phyloP scores from a whole-genome alignment of 2,888 invertebrate species.

The Pristionchus mayeri region DNA sequence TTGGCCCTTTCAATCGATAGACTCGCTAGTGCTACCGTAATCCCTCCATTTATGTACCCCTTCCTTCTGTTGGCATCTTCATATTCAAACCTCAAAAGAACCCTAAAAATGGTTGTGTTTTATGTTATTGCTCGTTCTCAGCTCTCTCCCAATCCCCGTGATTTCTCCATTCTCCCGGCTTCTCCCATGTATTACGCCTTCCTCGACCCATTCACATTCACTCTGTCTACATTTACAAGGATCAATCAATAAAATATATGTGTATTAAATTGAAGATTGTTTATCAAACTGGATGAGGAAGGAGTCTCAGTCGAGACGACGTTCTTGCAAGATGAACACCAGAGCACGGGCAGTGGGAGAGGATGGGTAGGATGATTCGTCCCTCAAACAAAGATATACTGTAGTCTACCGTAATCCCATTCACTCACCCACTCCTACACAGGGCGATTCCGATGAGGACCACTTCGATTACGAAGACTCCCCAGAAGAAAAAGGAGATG shows the following conservation, averaged over 20 bases:
- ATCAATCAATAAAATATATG: background rate
- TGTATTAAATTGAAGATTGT: background rate
- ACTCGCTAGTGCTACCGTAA: conserved; percentile 41
- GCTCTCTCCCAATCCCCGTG: background rate
- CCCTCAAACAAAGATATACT: background rate
- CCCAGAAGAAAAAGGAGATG: conserved; percentile 24
- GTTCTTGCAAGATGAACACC: background rate
- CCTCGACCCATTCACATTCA: background rate
- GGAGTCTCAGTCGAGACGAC: background rate
- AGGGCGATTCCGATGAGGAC: conserved; percentile 9
- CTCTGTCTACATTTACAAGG: background rate
- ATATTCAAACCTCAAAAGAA: conserved; percentile 35
- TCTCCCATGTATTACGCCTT: background rate
- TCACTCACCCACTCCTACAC: conserved; percentile 9
- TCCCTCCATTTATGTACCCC: conserved; percentile 47
- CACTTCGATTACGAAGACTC: conserved; percentile 1
- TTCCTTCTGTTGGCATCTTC: conserved; percentile 35
- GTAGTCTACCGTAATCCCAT: conserved; percentile 21
- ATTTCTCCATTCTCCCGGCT: background rate
- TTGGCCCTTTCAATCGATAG: background rate
- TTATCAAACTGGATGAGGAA: background rate
- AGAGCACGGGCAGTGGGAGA: background rate
- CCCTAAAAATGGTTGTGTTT: conserved; percentile 36
- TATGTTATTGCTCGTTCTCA: background rate
- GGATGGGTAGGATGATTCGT: conserved; percentile 7